These are phyloP conservation scores for Astyanax mexicanus DNA, from an alignment of 2,797 vertebrate genomes.

Conservation along the genomic window DNA sequence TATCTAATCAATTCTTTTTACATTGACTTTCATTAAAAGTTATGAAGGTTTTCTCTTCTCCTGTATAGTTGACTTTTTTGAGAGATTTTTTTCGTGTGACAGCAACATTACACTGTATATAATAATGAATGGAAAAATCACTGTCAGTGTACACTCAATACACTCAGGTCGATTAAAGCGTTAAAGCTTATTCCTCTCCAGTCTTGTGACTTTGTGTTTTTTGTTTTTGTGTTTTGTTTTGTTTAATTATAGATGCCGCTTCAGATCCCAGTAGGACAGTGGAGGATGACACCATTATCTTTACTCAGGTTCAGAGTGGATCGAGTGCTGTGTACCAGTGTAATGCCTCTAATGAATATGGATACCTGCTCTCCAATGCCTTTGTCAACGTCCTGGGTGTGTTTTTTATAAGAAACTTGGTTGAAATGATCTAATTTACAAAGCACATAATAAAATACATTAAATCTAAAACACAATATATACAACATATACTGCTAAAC, in stretches of 20 bases:
- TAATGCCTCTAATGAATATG: conserved; percentile 92
- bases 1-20: too few species aligned
- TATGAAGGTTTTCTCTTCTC: too few species aligned
- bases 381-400: conserved; percentile 96
- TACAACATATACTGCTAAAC: too few species aligned
- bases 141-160: too few species aligned
- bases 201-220: not conserved
- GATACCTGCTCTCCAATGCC: conserved; percentile 92
- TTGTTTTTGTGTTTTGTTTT: not conserved
- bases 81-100: too few species aligned
- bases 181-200: not conserved
- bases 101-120: too few species aligned
- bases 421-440: not conserved
- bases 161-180: too few species aligned
- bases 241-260: conserved; percentile 81
- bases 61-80: too few species aligned
- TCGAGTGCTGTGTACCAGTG: conserved; percentile 97
- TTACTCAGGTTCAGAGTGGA: conserved; percentile 87
- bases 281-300: conserved; percentile 92
- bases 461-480: not conserved
- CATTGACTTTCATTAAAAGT: too few species aligned
- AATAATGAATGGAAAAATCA: too few species aligned
- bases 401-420: conserved; percentile 50
- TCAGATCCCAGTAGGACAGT: conserved; percentile 89
- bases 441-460: too few species aligned